Conservation (phyloP, 2,797 vertebrate genomes). For the Dendrocincla tyrannina region DNA sequence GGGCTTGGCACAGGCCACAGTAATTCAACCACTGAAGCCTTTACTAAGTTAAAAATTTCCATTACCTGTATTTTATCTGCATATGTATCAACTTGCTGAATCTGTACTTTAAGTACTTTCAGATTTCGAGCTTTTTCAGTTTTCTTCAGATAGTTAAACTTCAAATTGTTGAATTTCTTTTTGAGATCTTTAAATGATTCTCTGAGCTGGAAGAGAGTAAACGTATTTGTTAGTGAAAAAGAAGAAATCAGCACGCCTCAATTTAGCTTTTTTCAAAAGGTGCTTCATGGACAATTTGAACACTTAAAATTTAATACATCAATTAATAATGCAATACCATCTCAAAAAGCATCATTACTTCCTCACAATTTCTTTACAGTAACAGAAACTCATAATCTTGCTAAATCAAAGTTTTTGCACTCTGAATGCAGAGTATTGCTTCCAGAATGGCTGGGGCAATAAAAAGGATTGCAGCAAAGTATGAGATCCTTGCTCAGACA, state of each 20-base stretch:
- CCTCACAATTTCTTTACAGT: background rate
- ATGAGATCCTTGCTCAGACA: background rate
- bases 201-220: slow-evolving; percentile 78
- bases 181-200: slow-evolving; percentile 88
- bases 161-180: slow-evolving; percentile 90
- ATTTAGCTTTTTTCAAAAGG: background rate
- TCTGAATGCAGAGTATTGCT: background rate
- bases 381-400: background rate
- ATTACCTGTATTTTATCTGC: slow-evolving; percentile 84
- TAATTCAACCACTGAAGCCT: background rate
- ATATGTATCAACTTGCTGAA: slow-evolving; percentile 84
- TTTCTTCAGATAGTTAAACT: slow-evolving; percentile 88
- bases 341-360: background rate
- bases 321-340: background rate
- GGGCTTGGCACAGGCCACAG: background rate
- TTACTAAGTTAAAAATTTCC: background rate
- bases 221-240: background rate
- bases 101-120: slow-evolving; percentile 83
- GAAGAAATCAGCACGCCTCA: background rate
- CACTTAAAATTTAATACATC: background rate
- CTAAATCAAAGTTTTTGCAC: background rate
- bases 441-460: background rate
- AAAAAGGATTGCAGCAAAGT: background rate
- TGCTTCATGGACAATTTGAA: background rate
- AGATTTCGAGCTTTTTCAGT: slow-evolving; percentile 83